Conservation (phyloP, 2,113 vertebrate genomes). For the Atractosteus spatula region DNA sequence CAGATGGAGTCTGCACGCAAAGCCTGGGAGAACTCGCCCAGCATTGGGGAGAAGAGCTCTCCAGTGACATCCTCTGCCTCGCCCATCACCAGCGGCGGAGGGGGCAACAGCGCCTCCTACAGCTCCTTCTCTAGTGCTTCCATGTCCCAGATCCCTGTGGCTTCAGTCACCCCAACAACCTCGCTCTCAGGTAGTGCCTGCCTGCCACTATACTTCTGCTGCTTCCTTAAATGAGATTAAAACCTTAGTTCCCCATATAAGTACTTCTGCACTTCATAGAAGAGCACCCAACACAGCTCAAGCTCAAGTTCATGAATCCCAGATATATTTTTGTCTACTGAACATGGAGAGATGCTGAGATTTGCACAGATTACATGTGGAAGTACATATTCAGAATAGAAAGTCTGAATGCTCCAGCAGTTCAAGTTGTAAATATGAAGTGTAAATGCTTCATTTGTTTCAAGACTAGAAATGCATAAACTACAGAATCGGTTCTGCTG, state of each 20-base stretch:
- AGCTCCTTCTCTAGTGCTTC: conserved; percentile 92
- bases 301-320: too few relatives aligned
- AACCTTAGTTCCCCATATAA: background rate
- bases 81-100: conserved; percentile 70
- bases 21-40: conserved; percentile 97
- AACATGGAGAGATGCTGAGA: too few relatives aligned
- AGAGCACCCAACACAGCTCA: background rate
- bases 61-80: conserved; percentile 86
- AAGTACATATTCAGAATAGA: too few relatives aligned
- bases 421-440: too few relatives aligned
- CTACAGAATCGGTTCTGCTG: too few relatives aligned
- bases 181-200: conserved; percentile 78
- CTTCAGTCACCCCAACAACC: conserved; percentile 93
- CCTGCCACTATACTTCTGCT: background rate
- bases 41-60: conserved; percentile 84
- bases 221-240: background rate
- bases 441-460: too few relatives aligned
- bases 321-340: too few relatives aligned
- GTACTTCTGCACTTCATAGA: background rate
- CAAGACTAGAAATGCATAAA: too few relatives aligned
- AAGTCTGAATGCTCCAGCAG: too few relatives aligned
- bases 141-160: conserved; percentile 92
- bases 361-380: too few relatives aligned
- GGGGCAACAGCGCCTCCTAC: conserved; percentile 75
- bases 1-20: conserved; percentile 98